Evolutionary conservation across 37 sponge, comb jelly and placozoan species (phyloP), one percentile per base, ranked within the genome.

Genomic region (Beroe forskalii): DNA sequence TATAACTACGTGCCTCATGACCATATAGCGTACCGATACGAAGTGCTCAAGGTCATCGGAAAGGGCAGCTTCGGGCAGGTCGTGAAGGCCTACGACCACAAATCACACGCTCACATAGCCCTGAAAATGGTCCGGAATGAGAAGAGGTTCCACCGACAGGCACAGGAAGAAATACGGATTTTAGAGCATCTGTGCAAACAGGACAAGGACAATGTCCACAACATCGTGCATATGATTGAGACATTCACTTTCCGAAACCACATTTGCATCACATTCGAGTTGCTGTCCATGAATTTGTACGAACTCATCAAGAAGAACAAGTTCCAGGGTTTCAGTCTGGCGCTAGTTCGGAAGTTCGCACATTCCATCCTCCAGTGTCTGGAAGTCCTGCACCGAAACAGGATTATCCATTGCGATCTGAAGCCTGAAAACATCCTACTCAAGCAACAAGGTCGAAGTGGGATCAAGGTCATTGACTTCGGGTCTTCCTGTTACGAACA

Each of bases 11-110:
- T 94, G 40, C 90, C 93, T 20, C 96, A 95, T 62, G 99, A 98
- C 67, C 99, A 98, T 83, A 91, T 98, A 1, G 91, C 92, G 6
- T 98, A 98, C 66, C 93, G 99, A n/a, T 98, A 93, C 76, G 99
- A 98, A 64, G 94, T 98, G 39, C 67, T 98, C 33, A 96, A 95
- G 61, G 92, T 96, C 3, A 67, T 98, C 25, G 99, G 99, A 0
- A 98, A 96, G 91, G 99, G 99, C 41, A 96, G 96, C 80, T 98
- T 98, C 91, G 99, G 99, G 17, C 99, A 98, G 86, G 99, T 98
- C 3, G 48, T 92, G 2, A 92, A 98, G 93, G 99, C 93, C 6
- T 98, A 95, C 89, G 99, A 98, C 67, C 96, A 98, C 93, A 96
- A 96, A 64, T 93, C 92, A 4, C 96, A 94, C 75, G 91, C 90